A percentile compares a stretch with the other conserved stretches of the same genome.
phyloP scores from a whole-genome alignment of 2,888 invertebrate genomes.

The Gari tellinella region DNA sequence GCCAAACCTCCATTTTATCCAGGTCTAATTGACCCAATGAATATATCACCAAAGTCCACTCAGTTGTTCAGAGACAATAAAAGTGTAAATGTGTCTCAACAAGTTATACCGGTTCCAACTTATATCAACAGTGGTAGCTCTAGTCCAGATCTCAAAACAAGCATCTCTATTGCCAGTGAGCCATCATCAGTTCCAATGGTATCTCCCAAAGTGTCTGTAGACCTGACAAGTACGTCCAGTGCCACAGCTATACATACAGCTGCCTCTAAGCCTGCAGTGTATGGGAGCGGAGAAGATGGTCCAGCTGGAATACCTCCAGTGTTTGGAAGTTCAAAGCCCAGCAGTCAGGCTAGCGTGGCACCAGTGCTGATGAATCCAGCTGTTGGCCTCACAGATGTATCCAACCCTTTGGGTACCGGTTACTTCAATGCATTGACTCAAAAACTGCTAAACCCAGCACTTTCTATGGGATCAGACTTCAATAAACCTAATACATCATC shows the following conservation, averaged over 20 bases:
- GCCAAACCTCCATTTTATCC: conserved; percentile 41
- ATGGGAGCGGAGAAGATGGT: neutral
- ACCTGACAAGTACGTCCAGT: no score
- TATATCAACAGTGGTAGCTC: conserved; percentile 21
- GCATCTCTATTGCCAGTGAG: neutral
- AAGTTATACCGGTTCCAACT: conserved; percentile 5
- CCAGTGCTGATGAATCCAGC: conserved; percentile 4
- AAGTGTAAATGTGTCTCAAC: conserved; percentile 4
- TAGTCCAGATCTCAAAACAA: conserved; percentile 11
- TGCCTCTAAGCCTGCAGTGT: no score
- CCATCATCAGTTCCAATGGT: neutral
- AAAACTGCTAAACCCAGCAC: conserved; percentile 45
- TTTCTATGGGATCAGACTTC: conserved; percentile 41
- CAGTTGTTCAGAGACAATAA: conserved; percentile 21
- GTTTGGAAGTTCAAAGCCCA: conserved; percentile 9
- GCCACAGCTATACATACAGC: no score
- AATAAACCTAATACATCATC: conserved; percentile 28
- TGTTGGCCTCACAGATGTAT: conserved; percentile 14
- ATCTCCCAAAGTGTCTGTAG: no score
- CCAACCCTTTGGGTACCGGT: conserved; percentile 49
- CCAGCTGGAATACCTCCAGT: conserved; percentile 11
- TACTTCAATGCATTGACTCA: conserved; percentile 54
- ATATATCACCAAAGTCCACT: conserved; percentile 44
- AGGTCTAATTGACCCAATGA: conserved; percentile 41
- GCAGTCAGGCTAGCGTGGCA: no score